Percentiles rank a stretch among this genome's conserved stretches.
These are phyloP conservation scores for Cyprinus carpio DNA, from an alignment of 2,113 vertebrate genomes.

Conservation along the genomic window DNA sequence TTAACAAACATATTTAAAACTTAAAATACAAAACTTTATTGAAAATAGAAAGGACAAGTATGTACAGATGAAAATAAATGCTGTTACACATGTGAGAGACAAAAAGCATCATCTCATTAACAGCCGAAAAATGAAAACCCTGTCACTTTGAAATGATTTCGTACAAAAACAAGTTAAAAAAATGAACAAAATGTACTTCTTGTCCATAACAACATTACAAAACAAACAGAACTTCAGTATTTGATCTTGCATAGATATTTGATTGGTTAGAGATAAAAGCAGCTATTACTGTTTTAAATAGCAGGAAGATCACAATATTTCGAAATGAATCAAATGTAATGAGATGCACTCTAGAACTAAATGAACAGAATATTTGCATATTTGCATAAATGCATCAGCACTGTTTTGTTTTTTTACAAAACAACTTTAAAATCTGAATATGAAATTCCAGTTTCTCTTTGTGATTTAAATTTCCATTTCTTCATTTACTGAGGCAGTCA, in stretches of 20 bases:
- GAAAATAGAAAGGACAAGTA: slow-evolving; percentile 26
- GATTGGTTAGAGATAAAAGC: slow-evolving; percentile 29
- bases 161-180: slow-evolving; percentile 16
- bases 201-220: slow-evolving; percentile 25
- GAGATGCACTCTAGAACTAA: neutral
- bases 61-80: slow-evolving; percentile 18
- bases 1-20: neutral
- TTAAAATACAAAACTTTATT: slow-evolving; percentile 47
- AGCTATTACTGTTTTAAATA: slow-evolving; percentile 17
- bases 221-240: neutral
- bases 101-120: neutral
- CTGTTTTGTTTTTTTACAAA: neutral
- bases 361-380: neutral
- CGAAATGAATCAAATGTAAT: slow-evolving; percentile 16
- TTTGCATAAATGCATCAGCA: slow-evolving; percentile 18
- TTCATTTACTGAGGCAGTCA: slow-evolving; percentile 11
- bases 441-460: neutral
- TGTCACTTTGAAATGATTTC: neutral
- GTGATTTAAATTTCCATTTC: neutral
- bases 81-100: slow-evolving; percentile 15
- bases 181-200: slow-evolving; percentile 21
- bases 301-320: neutral
- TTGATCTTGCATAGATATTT: slow-evolving; percentile 26
- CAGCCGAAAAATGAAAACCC: neutral
- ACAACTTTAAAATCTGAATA: neutral